Evolutionary conservation across 2,888 invertebrate genomes (phyloP), one percentile per base, ranked within the genome.

Genomic region (Alitta virens): DNA sequence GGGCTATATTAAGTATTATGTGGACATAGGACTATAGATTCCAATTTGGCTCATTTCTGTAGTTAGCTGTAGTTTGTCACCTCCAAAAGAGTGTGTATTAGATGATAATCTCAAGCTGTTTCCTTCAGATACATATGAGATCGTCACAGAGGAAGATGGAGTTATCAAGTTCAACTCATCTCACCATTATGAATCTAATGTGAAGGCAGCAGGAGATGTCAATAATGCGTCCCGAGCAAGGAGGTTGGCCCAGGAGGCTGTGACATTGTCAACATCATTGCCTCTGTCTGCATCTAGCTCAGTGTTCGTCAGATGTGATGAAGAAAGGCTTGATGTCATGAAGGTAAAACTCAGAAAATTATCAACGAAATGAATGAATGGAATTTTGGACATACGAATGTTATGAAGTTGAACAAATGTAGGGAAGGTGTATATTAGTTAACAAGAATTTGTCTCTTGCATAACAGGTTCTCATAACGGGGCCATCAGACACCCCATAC

Each of bases 281-380:
- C 96, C 96, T 68, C 87, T 96, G 62, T 94, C 94, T 55, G 92
- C 90, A 83, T 92, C 92, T 82, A 93, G 93, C 80, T 92, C 92
- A 69, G 95, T 96, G 67, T 96, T 96, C 86, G 94, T 96, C 68
- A 87, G 96, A 71, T 93, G 93, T 83, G 95, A 95, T 84, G 90
- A 92, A 66, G 94, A 95, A 82, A 87, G 95, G 66, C 87, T 96
- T 71, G 95, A 96, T 82, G 89, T 95, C 69, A 96, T 96, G 94
- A 96, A 96, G 87, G 91, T 89, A 78, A 62, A 57, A 14, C 23
- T 12, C 16, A n/a, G n/a, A 7, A 9, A 49, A 21, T 49, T 49
- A 9, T 9, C 16, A 18, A 21, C 16, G 49, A 49, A 16, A 49
- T 49, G 5, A 18, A 21, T 49, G 12, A 23, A 3, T 49, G 49